These are phyloP conservation scores for Sicus ferrugineus DNA, from an alignment of 2,888 invertebrate genomes.

Conservation along the genomic window DNA sequence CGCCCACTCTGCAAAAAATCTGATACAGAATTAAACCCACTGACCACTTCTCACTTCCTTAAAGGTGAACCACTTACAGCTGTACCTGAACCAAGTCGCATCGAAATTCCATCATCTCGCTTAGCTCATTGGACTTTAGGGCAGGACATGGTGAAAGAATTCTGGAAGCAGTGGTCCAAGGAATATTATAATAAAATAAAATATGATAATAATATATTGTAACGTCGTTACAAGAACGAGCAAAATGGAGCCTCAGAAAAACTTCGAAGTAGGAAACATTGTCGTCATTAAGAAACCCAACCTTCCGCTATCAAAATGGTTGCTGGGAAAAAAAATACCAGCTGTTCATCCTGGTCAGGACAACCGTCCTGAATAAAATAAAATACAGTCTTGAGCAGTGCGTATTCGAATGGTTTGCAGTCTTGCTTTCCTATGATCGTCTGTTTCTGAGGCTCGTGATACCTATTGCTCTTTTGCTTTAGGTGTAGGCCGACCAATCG, in stretches of 20 bases:
- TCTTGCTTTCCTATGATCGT: too few relatives aligned
- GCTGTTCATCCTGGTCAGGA: conserved; percentile 31
- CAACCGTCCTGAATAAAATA: too few relatives aligned
- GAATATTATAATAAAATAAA: too few relatives aligned
- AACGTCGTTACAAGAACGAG: conserved; percentile 31
- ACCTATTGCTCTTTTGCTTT: too few relatives aligned
- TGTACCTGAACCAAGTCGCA: conserved; percentile 33
- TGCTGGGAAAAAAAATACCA: conserved; percentile 30
- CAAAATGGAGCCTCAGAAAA: conserved; percentile 19
- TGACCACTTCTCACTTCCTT: too few relatives aligned
- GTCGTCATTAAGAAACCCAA: conserved; percentile 38
- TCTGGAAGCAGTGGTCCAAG: conserved; percentile 30
- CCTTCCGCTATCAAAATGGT: conserved; percentile 37
- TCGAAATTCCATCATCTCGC: conserved; percentile 22
- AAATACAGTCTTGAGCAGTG: too few relatives aligned
- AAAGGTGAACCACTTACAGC: conserved; percentile 36
- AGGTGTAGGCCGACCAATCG: too few relatives aligned
- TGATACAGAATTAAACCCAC: too few relatives aligned
- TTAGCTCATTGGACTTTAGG: conserved; percentile 36
- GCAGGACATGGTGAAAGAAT: conserved; percentile 37
- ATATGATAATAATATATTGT: too few relatives aligned
- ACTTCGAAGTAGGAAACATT: conserved; percentile 13
- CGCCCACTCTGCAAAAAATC: too few relatives aligned
- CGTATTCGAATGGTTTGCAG: too few relatives aligned
- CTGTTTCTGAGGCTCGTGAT: too few relatives aligned